A percentile compares a stretch with the other conserved stretches of the same genome.
Conservation (phyloP, 2,113 vertebrate species). For the Ginglymostoma cirratum region DNA sequence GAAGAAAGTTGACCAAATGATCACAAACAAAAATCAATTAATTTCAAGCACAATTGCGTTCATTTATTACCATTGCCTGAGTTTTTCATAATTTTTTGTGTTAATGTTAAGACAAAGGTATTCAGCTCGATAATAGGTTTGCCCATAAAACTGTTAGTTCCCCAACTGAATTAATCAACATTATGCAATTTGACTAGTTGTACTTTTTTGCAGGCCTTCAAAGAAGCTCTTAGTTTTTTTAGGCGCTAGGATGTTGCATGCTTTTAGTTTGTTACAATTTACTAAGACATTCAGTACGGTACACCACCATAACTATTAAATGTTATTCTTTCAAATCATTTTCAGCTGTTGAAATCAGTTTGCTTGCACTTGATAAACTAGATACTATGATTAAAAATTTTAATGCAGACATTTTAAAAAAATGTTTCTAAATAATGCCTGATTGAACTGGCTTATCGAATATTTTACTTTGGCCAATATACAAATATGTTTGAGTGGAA, state of each 20-base stretch:
- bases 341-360: background rate
- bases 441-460: background rate
- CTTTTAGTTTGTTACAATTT: background rate
- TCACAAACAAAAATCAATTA: background rate
- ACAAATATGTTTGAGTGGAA: background rate
- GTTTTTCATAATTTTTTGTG: background rate
- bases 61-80: no score
- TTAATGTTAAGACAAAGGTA: background rate
- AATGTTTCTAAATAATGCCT: background rate
- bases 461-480: background rate
- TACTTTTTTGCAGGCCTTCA: background rate
- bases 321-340: background rate
- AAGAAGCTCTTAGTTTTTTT: background rate
- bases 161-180: background rate
- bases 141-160: background rate
- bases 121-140: background rate
- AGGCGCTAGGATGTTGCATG: background rate
- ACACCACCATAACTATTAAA: background rate
- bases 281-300: background rate
- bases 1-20: background rate
- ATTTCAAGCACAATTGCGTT: background rate
- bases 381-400: background rate
- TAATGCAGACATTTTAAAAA: background rate
- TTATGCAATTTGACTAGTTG: background rate
- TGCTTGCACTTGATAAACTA: background rate